Conservation (phyloP, 2,888 invertebrate species). For the Cheilosia vernalis region DNA sequence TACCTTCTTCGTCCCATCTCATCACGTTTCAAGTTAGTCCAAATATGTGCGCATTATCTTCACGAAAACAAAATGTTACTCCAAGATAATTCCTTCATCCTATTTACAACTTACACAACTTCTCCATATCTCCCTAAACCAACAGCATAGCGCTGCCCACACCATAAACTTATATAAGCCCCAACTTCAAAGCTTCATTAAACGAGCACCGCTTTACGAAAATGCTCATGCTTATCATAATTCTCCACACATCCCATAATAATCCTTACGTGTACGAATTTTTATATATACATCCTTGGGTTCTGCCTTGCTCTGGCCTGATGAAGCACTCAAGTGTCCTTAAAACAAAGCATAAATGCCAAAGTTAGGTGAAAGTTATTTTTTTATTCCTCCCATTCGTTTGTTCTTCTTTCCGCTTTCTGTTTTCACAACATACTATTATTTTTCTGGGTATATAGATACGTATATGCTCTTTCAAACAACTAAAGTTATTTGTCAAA, state of each 20-base stretch:
- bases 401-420: slow-evolving; percentile 14
- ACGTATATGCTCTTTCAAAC: slow-evolving; percentile 12
- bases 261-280: slow-evolving; percentile 37
- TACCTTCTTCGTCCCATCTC: neutral
- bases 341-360: slow-evolving; percentile 57
- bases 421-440: neutral
- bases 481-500: slow-evolving; percentile 36
- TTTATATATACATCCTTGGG: slow-evolving; percentile 3
- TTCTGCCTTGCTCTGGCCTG: slow-evolving; percentile 8
- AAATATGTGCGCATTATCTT: slow-evolving; percentile 33
- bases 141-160: neutral
- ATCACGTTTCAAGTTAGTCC: slow-evolving; percentile 25
- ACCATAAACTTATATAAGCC: neutral
- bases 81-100: slow-evolving; percentile 61
- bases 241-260: slow-evolving; percentile 61
- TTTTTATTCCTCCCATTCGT: slow-evolving; percentile 1
- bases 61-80: slow-evolving; percentile 59
- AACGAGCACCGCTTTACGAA: slow-evolving; percentile 40
- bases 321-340: slow-evolving; percentile 54
- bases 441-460: neutral
- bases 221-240: slow-evolving; percentile 66
- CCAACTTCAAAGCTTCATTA: slow-evolving; percentile 49
- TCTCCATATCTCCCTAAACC: slow-evolving; percentile 27
- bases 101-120: slow-evolving; percentile 45
- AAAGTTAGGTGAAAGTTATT: slow-evolving; percentile 50